These are phyloP conservation scores for Endomychus coccineus DNA, from an alignment of 2,888 invertebrate genomes.

Conservation along the genomic window DNA sequence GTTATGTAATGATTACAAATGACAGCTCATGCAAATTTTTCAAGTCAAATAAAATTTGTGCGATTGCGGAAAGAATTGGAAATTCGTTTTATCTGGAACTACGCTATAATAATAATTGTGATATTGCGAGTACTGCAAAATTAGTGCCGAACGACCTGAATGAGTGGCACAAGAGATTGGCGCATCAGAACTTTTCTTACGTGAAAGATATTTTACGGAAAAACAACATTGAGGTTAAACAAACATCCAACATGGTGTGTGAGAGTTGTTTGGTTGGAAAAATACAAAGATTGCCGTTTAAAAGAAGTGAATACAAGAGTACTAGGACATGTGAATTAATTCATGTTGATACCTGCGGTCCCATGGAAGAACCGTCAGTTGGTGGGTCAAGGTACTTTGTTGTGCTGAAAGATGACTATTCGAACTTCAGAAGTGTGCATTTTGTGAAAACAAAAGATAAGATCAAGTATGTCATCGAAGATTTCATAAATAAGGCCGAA, in stretches of 20 bases:
- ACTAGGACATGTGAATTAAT: slow-evolving; percentile 8
- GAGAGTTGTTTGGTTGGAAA: slow-evolving; percentile 6
- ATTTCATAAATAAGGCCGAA: slow-evolving; percentile 23
- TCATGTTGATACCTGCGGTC: slow-evolving; percentile 18
- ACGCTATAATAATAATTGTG: no score
- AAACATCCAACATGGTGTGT: not conserved
- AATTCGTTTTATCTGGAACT: no score
- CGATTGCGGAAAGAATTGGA: slow-evolving; percentile 1
- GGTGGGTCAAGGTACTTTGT: slow-evolving; percentile 17
- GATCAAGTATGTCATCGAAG: slow-evolving; percentile 17
- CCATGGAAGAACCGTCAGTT: slow-evolving; percentile 12
- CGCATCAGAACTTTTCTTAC: slow-evolving; percentile 26
- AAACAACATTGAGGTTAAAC: slow-evolving; percentile 10
- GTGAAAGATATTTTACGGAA: slow-evolving; percentile 12
- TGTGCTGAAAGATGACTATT: slow-evolving; percentile 24
- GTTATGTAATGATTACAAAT: no score
- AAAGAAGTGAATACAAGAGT: slow-evolving; percentile 1
- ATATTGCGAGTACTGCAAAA: no score
- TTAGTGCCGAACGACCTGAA: no score
- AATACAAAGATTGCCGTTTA: slow-evolving; percentile 2
- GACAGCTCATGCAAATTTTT: slow-evolving; percentile 6
- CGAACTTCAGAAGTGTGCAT: slow-evolving; percentile 16
- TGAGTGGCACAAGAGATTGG: no score
- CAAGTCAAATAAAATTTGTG: slow-evolving; percentile 6
- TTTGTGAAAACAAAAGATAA: slow-evolving; percentile 25